Evolutionary conservation across 2,888 invertebrate genomes (phyloP), one percentile per base, ranked within the genome.

Genomic region (Hesperia comma): DNA sequence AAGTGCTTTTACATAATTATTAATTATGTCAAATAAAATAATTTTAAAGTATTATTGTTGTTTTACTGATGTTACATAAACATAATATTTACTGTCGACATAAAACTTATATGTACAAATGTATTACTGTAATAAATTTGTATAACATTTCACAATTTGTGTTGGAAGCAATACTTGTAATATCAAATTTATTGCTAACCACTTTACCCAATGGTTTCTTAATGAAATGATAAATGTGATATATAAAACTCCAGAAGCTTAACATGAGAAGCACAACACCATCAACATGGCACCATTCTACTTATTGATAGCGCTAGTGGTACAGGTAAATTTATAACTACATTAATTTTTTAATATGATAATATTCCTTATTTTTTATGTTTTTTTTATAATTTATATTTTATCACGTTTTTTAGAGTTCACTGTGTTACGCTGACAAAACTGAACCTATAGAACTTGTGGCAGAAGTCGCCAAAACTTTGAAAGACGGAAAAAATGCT

Each of bases 201-300:
- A 70, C 71, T 70, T 79, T 77, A 71, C 71, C 67, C 71, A 78
- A 79, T 64, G 15, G 69, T 88, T 87, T 84, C 83, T 63, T 74
- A 82, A 88, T 74, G 51, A 37, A 54, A 66, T 69, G 85, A 88
- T 86, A 85, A 49, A 72, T 69, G 69, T 72, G 71, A 68, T 72
- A 79, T 86, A 85, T 87, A 86, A 83, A 85, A 78, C 76, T 75
- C 72, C 72, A 69, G 72, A 69, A 41, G 14, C 53, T 33, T 63
- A 32, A 58, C 37, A 58, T 17, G 67, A 63, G 56, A 57, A 71
- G 61, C 72, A 75, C 69, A 74, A 62, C 62, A 63, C 57, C 51
- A 63, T 74, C 81, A 85, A 68, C 82, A 90, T 91, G 91, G 81
- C 83, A 73, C 77, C 81, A 57, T 74, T 80, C 70, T 83, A 83